These are phyloP conservation scores for Phasia obesa DNA, from an alignment of 2,888 invertebrate genomes.

Conservation along the genomic window DNA sequence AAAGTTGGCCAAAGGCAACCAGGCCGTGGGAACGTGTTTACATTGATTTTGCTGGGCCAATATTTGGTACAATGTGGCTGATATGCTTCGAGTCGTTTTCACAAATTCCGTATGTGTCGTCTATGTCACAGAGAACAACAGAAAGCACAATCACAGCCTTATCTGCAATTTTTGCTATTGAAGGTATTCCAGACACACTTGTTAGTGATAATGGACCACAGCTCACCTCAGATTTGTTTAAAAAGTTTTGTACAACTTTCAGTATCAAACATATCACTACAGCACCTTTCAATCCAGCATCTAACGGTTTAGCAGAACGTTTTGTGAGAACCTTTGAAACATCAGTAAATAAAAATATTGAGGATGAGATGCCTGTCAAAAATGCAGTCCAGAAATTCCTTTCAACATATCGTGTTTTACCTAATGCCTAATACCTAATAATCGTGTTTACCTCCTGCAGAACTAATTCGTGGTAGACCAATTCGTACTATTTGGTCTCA, in stretches of 20 bases:
- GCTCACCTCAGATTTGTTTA: neutral
- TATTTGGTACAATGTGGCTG: neutral
- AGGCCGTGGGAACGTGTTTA: neutral
- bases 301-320: neutral
- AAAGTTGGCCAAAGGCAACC: neutral
- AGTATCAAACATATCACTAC: neutral
- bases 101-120: neutral
- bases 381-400: constrained; percentile 51
- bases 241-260: neutral
- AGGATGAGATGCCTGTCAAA: neutral
- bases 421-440: too few species aligned
- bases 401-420: constrained; percentile 61
- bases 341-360: neutral
- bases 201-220: neutral
- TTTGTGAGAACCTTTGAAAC: neutral
- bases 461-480: too few species aligned
- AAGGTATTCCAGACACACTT: neutral
- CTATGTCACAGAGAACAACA: neutral
- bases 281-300: constrained; percentile 4
- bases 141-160: neutral
- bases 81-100: constrained; percentile 3
- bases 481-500: too few species aligned
- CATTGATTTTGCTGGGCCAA: constrained; percentile 6
- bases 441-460: constrained; percentile 60
- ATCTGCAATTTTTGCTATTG: neutral